These are phyloP conservation scores for Paraescarpia echinospica DNA, from an alignment of 1,140 invertebrate species.

Conservation along the genomic window DNA sequence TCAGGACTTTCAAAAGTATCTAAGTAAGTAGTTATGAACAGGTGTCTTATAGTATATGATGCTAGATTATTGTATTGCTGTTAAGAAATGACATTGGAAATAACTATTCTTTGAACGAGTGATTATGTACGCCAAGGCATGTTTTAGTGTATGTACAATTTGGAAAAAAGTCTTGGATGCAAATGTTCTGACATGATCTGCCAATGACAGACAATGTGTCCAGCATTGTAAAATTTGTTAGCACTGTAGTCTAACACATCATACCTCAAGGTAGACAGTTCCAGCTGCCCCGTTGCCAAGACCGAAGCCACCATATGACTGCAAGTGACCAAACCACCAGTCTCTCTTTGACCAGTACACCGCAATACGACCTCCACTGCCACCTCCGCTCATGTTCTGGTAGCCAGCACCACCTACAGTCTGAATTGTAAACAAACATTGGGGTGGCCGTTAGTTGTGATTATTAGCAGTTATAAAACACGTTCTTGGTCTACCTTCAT, in stretches of 20 bases:
- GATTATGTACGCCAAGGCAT: no score
- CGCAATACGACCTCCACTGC: conserved; percentile 41
- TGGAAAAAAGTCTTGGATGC: no score
- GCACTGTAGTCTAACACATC: not conserved
- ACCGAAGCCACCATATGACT: conserved; percentile 36
- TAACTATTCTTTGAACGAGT: no score
- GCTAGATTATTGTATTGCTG: no score
- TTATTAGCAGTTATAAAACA: not conserved
- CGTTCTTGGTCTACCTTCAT: not conserved
- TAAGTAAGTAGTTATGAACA: no score
- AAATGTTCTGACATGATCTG: no score
- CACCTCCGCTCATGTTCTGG: conserved; percentile 29
- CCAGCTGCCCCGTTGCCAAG: conserved; percentile 38
- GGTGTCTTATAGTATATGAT: no score
- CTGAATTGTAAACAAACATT: not conserved
- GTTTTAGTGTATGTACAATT: no score
- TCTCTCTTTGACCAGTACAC: conserved; percentile 36
- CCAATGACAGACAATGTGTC: no score
- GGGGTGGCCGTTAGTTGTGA: not conserved
- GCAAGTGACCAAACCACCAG: conserved; percentile 38
- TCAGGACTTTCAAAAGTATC: no score
- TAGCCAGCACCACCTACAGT: not conserved
- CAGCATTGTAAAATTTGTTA: not conserved
- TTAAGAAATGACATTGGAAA: no score
- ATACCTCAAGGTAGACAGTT: conserved; percentile 40